These are phyloP conservation scores for Stegodyphus mimosarum DNA, from an alignment of 1,140 invertebrate genomes.

Conservation along the genomic window DNA sequence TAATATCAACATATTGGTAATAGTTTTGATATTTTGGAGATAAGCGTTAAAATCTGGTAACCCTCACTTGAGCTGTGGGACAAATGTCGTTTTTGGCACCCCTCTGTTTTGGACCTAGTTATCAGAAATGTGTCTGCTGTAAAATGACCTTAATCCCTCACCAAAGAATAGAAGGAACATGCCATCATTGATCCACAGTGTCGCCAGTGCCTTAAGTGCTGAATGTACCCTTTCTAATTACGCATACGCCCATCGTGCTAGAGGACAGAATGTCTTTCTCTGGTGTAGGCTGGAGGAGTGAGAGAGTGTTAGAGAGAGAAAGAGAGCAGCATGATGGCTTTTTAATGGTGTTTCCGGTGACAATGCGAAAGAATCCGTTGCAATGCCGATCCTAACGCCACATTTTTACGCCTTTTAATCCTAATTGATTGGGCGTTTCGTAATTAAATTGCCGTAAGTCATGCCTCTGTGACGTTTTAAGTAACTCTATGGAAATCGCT, in stretches of 20 bases:
- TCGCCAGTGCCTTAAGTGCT: background rate
- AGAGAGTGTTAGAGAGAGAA: background rate
- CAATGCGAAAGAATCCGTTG: background rate
- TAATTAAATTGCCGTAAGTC: slow-evolving; percentile 17
- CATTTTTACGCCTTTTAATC: slow-evolving; percentile 17
- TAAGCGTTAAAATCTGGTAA: too few species aligned
- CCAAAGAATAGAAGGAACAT: too few species aligned
- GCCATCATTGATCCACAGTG: too few species aligned
- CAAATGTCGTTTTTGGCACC: too few species aligned
- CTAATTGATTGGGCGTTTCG: slow-evolving; percentile 32
- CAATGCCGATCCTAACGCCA: slow-evolving; percentile 1
- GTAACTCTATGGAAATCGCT: background rate
- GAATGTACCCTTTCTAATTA: background rate
- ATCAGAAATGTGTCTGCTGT: too few species aligned
- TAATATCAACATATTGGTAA: too few species aligned
- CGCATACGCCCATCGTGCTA: background rate
- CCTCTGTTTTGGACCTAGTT: too few species aligned
- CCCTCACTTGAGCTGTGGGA: too few species aligned
- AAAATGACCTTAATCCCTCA: too few species aligned
- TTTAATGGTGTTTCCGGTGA: slow-evolving; percentile 37
- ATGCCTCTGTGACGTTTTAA: background rate
- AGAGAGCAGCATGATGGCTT: slow-evolving; percentile 20
- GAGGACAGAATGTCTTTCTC: background rate
- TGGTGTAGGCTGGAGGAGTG: too few species aligned
- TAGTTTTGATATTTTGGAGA: too few species aligned